Percentiles rank a stretch among this genome's conserved stretches.
phyloP scores from a whole-genome alignment of 2,797 vertebrate genomes.

The Gymnopithys bicolor region DNA sequence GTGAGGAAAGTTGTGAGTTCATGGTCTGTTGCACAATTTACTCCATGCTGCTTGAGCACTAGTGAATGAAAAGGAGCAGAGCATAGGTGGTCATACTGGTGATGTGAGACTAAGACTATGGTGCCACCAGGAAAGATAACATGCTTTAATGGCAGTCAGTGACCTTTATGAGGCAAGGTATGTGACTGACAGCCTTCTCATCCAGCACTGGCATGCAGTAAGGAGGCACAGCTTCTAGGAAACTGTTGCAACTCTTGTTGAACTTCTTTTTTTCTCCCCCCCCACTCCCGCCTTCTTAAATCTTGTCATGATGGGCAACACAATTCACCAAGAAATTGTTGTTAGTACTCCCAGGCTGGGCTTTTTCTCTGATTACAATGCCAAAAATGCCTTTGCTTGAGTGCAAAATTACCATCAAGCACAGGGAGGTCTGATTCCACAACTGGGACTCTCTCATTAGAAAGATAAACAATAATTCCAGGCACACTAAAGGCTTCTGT shows the following conservation, averaged over 20 bases:
- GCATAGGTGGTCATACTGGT: background rate
- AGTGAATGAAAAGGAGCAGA: background rate
- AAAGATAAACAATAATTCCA: background rate
- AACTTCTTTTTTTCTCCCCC: too few species aligned
- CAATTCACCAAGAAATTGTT: background rate
- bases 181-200: background rate
- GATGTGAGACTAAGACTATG: background rate
- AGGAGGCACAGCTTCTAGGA: background rate
- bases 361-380: background rate
- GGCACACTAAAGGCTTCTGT: background rate
- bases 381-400: background rate
- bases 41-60: background rate
- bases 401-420: background rate
- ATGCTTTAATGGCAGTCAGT: background rate
- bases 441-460: background rate
- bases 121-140: background rate
- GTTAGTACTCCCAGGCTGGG: rapidly evolving
- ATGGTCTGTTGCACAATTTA: background rate
- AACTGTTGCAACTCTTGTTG: background rate
- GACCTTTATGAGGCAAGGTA: background rate
- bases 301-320: background rate
- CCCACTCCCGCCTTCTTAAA: background rate
- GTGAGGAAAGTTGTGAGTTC: background rate
- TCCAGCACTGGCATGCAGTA: background rate
- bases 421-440: background rate